phyloP scores from a whole-genome alignment of 2,113 vertebrate species.

The Garra rufa region DNA sequence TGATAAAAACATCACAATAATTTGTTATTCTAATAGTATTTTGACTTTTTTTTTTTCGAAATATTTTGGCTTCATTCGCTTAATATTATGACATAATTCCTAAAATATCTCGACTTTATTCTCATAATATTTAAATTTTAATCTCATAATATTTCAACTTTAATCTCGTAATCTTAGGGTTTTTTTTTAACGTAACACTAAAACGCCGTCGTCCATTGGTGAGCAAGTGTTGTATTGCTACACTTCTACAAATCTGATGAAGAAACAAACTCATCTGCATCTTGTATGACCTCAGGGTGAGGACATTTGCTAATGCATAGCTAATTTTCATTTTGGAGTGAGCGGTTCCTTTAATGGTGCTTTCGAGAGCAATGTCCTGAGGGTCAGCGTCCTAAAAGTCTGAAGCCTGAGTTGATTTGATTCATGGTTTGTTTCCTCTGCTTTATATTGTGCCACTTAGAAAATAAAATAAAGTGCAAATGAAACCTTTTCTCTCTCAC shows the following conservation, averaged over 20 bases:
- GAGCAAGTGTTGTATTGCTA: not conserved
- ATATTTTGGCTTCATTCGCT: no score
- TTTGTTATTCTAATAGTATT: no score
- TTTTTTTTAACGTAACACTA: no score
- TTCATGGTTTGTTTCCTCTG: slow-evolving; percentile 3
- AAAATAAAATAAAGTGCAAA: not conserved
- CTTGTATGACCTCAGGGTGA: not conserved
- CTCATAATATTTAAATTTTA: no score
- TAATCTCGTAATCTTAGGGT: no score
- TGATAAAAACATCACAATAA: no score
- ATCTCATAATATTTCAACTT: no score
- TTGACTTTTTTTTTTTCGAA: no score
- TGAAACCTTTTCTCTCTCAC: not conserved
- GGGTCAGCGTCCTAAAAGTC: not conserved
- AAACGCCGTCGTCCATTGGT: no score
- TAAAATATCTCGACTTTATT: no score
- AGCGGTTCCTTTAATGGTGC: not conserved
- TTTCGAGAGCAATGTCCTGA: not conserved
- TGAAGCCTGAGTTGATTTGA: not conserved
- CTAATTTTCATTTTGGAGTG: not conserved
- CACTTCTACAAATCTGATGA: not conserved
- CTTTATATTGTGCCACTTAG: not conserved
- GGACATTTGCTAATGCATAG: not conserved
- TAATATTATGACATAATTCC: no score
- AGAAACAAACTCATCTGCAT: not conserved